Conservation (phyloP, 2,888 invertebrate genomes). For the Tryphoninae sp. region DNA sequence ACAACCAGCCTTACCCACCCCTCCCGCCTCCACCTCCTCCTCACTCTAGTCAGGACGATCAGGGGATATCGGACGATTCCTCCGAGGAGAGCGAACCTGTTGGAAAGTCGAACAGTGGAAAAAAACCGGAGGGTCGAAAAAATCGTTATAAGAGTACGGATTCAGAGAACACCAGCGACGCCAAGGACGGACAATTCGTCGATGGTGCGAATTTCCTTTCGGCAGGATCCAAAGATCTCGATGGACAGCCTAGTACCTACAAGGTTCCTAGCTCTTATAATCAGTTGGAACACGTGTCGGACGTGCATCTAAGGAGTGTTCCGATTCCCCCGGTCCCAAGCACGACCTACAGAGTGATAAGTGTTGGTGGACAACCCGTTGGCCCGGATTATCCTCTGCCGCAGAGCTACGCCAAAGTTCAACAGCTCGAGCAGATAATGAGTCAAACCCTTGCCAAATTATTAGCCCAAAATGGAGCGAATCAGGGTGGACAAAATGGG, state of each 20-base stretch:
- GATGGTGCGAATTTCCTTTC: constrained; percentile 76
- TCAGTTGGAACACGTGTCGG: constrained; percentile 70
- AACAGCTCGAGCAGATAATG: constrained; percentile 76
- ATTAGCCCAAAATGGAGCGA: constrained; percentile 69
- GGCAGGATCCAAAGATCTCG: constrained; percentile 73
- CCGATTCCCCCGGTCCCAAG: constrained; percentile 64
- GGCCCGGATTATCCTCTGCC: constrained; percentile 72
- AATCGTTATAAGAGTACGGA: constrained; percentile 63
- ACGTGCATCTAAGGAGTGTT: constrained; percentile 64
- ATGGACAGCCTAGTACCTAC: constrained; percentile 74
- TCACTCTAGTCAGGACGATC: constrained; percentile 26
- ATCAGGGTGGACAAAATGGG: constrained; percentile 30
- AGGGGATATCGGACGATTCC: constrained; percentile 34
- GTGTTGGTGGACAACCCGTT: constrained; percentile 72
- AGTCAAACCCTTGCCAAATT: constrained; percentile 73
- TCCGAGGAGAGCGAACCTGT: constrained; percentile 47
- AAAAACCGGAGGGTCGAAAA: constrained; percentile 67
- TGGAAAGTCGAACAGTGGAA: constrained; percentile 48
- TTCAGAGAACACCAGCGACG: constrained; percentile 57
- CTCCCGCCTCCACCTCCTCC: constrained; percentile 67
- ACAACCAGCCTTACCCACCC: constrained; percentile 70
- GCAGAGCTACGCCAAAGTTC: constrained; percentile 70
- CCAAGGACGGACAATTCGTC: constrained; percentile 69
- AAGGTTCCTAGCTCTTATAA: constrained; percentile 71
- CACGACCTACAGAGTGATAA: constrained; percentile 74